These are phyloP conservation scores for Nymphalis c-album DNA, from an alignment of 2,888 invertebrate species.

Conservation along the genomic window DNA sequence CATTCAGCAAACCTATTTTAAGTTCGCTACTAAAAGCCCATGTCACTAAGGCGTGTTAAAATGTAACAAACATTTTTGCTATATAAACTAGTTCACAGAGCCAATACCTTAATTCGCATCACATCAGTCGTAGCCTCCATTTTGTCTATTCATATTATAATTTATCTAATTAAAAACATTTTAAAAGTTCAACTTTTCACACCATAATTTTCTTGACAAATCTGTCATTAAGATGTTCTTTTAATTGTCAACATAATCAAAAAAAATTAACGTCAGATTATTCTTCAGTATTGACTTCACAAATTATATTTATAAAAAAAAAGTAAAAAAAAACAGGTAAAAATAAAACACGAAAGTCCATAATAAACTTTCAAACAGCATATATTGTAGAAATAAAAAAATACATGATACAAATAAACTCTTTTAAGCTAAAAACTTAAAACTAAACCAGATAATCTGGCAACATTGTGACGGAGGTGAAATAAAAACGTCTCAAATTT, in stretches of 20 bases:
- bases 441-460: conserved; percentile 37
- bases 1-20: too few species aligned
- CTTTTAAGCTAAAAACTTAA: conserved; percentile 60
- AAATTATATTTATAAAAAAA: too few species aligned
- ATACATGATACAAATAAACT: conserved; percentile 69
- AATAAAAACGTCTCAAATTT: conserved; percentile 42
- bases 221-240: neutral
- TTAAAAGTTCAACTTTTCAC: neutral
- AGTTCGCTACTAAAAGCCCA: too few species aligned
- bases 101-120: conserved; percentile 7
- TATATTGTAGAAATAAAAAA: conserved; percentile 75
- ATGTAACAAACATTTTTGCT: too few species aligned
- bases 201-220: neutral
- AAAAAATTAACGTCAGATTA: neutral
- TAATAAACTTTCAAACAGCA: conserved; percentile 74
- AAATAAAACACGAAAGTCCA: conserved; percentile 60
- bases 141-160: neutral
- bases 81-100: too few species aligned
- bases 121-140: conserved; percentile 6
- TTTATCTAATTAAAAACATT: neutral
- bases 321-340: conserved; percentile 9
- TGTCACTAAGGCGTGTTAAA: too few species aligned
- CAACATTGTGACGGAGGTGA: conserved; percentile 47
- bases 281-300: too few species aligned
- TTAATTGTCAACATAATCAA: neutral